These are phyloP conservation scores for Meriones unguiculatus DNA, from an alignment of 2,113 vertebrate genomes.

Conservation along the genomic window DNA sequence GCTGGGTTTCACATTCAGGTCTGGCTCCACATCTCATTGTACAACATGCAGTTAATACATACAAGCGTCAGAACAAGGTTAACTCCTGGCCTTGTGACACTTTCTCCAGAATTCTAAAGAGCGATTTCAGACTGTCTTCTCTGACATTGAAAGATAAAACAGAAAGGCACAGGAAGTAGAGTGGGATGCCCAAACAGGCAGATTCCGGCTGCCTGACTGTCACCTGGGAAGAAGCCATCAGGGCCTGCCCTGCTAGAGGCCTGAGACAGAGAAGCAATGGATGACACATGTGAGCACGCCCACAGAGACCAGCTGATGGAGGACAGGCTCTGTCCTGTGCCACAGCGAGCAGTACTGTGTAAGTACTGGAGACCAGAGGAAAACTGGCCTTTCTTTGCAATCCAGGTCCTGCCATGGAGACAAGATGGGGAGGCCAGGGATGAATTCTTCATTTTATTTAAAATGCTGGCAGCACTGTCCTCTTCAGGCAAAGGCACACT, in stretches of 20 bases:
- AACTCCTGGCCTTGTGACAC: not conserved
- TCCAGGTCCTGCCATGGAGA: not conserved
- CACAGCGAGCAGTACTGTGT: not conserved
- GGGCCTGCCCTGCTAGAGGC: not conserved
- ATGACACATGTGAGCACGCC: not conserved
- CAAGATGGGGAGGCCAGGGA: not conserved
- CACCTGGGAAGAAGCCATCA: not conserved
- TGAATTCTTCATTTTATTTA: not conserved
- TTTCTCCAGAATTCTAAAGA: not conserved
- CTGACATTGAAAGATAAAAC: no score
- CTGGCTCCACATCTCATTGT: not conserved
- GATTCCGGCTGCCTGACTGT: not conserved
- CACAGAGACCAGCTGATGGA: not conserved
- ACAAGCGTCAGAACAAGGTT: not conserved
- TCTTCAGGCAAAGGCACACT: not conserved
- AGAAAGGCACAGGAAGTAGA: not conserved
- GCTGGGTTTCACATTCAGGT: not conserved
- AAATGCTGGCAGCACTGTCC: not conserved
- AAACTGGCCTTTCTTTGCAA: not conserved
- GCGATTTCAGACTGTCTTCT: not conserved
- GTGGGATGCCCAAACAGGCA: accelerated
- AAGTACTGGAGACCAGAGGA: not conserved
- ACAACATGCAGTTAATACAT: not conserved
- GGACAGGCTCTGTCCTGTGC: not conserved
- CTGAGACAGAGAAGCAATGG: not conserved